Base-by-base conservation (phyloP, 2,888 invertebrate species). In the Drosophila pullipes region DNA sequence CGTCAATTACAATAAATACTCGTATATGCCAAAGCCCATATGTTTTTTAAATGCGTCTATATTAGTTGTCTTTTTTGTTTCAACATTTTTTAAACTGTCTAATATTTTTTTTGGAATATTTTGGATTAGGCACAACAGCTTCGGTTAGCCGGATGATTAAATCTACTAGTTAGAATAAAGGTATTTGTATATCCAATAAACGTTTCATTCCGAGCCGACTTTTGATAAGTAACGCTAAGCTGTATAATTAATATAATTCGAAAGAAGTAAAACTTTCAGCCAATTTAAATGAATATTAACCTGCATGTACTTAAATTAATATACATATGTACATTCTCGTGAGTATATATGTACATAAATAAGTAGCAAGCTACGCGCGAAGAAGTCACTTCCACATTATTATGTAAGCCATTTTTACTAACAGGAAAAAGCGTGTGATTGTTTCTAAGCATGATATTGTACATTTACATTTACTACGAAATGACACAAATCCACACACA, bases 91-190 rank as follows among this genome's bases (percentile, higher is more conserved):
- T 0, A 35, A 54, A 33, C 25, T 33, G 25, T 54, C 10, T 16
- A 35, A 11, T 10, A 3, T 9, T 3, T 16, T 16, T 28, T 4
- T 28, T 18, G n/a, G 5, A 50, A 25, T 6, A 25, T 41, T 50
- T 58, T 64, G 64, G 63, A 72, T 47, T 41, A 49, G 63, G 57
- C 57, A 44, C 11, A n/a, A 35, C 25, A 18, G 39, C 11, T 73
- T 74, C 72, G 72, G 72, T 22, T 28, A 11, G 7, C 58, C 74
- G 74, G 49, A 71, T 30, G 30, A 47, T 35, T 22, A 47, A 71
- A 71, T 70, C 55, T 49, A 54, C 35, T 72, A 72, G 72, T 41
- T 72, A 72, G 58, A 54, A 64, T 64, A 65, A 73, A 59, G 55
- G 22, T 57, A 55, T 50, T 31, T 44, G 33, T 53, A 53, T 53